phyloP scores from a whole-genome alignment of 1,140 invertebrate species.

The Nephila pilipes region DNA sequence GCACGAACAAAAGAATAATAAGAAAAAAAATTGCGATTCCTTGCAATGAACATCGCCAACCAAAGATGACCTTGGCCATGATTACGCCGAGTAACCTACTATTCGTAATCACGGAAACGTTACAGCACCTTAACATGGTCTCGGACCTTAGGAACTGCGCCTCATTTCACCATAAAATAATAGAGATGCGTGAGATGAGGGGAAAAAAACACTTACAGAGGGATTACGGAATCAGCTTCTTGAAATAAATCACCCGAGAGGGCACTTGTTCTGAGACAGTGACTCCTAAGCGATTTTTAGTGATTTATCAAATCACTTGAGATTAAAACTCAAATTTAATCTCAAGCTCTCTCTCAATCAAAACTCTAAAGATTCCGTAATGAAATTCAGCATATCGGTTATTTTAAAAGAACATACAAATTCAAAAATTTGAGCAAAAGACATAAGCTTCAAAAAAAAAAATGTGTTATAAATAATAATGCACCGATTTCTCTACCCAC shows the following conservation, averaged over 20 bases:
- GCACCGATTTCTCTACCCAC: no score
- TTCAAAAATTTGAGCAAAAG: no score
- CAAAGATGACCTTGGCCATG: slow-evolving; percentile 3
- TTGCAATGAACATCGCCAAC: not conserved
- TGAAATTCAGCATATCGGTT: no score
- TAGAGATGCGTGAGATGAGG: slow-evolving; percentile 24
- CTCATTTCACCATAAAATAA: slow-evolving; percentile 39
- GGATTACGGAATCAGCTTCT: not conserved
- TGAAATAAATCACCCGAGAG: not conserved
- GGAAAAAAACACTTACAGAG: not conserved
- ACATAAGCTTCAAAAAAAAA: no score
- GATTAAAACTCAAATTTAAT: no score
- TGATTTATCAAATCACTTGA: no score
- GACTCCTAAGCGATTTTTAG: no score
- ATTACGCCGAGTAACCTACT: not conserved
- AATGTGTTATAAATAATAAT: no score
- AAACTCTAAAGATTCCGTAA: no score
- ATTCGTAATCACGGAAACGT: slow-evolving; percentile 9
- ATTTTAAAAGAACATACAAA: no score
- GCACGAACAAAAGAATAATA: not conserved
- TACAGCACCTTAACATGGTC: not conserved
- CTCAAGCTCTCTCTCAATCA: no score
- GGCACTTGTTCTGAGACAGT: not conserved
- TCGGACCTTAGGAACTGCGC: slow-evolving; percentile 41
- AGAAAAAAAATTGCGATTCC: not conserved